phyloP scores from a whole-genome alignment of 2,888 invertebrate genomes.

The Prosopocoilus inquinatus region DNA sequence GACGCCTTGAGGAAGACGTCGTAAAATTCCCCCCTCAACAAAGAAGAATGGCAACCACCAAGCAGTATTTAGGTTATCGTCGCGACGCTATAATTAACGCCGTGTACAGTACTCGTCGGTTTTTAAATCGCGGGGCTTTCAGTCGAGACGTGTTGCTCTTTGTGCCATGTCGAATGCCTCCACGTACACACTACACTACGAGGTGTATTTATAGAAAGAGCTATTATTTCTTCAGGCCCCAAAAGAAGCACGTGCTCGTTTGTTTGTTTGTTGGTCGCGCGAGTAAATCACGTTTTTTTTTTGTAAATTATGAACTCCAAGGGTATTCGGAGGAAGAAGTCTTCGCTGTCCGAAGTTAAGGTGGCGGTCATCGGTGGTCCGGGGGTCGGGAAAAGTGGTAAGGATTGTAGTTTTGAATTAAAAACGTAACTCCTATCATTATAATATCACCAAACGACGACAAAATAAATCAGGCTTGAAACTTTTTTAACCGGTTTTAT shows the following conservation, averaged over 20 bases:
- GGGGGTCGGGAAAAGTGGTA: slow-evolving; percentile 91
- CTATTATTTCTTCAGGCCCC: background rate
- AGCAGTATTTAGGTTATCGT: slow-evolving; percentile 26
- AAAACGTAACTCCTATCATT: background rate
- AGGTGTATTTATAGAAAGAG: slow-evolving; percentile 27
- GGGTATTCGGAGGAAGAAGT: slow-evolving; percentile 85
- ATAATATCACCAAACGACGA: background rate
- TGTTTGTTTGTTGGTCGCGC: background rate
- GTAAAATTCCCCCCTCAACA: background rate
- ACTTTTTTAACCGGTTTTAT: too few species aligned
- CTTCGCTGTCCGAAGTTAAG: slow-evolving; percentile 85
- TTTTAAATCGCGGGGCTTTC: slow-evolving; percentile 20
- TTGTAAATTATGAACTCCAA: slow-evolving; percentile 64
- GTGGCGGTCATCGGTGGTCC: slow-evolving; percentile 88
- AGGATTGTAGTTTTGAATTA: slow-evolving; percentile 22
- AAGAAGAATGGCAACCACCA: slow-evolving; percentile 11
- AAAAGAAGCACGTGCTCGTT: background rate
- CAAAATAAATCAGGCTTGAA: too few species aligned
- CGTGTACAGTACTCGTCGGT: slow-evolving; percentile 20
- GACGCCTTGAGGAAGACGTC: too few species aligned
- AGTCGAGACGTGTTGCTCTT: slow-evolving; percentile 19
- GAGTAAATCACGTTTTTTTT: background rate
- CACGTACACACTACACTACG: slow-evolving; percentile 16
- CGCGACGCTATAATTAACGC: slow-evolving; percentile 25
- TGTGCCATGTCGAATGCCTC: slow-evolving; percentile 19